Percentiles rank a stretch among this genome's conserved stretches.
phyloP scores from a whole-genome alignment of 2,888 invertebrate genomes.

The Clitarchus hookeri region DNA sequence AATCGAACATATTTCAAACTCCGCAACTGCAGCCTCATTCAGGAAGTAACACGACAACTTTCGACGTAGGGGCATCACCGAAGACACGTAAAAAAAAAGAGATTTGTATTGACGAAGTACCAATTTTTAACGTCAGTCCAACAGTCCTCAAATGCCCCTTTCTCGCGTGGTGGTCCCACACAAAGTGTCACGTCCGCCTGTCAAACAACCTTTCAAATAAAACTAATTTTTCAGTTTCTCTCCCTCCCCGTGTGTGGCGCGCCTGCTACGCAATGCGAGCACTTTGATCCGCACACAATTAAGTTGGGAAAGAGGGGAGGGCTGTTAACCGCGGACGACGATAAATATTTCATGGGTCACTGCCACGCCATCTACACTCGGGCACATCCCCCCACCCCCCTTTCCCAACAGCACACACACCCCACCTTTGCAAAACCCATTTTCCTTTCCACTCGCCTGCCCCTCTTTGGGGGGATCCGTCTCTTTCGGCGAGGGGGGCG shows the following conservation, averaged over 20 bases:
- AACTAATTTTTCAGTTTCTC: neutral
- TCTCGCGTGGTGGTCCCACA: neutral
- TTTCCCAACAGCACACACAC: too few relatives aligned
- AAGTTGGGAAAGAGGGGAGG: neutral
- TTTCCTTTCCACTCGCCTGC: neutral
- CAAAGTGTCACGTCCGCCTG: neutral
- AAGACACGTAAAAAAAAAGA: too few relatives aligned
- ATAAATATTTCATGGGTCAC: neutral
- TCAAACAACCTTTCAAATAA: neutral
- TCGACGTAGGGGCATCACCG: too few relatives aligned
- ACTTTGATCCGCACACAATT: neutral
- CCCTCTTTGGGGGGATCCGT: neutral
- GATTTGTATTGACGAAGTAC: neutral
- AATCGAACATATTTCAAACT: too few relatives aligned
- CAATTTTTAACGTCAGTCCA: neutral
- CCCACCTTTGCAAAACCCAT: neutral
- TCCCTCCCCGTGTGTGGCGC: neutral
- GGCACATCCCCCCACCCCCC: too few relatives aligned
- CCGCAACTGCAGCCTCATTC: too few relatives aligned
- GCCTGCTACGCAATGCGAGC: neutral
- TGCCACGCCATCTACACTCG: neutral
- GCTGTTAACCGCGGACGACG: neutral
- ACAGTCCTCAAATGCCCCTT: neutral
- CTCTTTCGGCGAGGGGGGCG: neutral
- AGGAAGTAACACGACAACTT: too few relatives aligned